phyloP scores from a whole-genome alignment of 1,140 invertebrate species.

The Monochamus saltuarius region DNA sequence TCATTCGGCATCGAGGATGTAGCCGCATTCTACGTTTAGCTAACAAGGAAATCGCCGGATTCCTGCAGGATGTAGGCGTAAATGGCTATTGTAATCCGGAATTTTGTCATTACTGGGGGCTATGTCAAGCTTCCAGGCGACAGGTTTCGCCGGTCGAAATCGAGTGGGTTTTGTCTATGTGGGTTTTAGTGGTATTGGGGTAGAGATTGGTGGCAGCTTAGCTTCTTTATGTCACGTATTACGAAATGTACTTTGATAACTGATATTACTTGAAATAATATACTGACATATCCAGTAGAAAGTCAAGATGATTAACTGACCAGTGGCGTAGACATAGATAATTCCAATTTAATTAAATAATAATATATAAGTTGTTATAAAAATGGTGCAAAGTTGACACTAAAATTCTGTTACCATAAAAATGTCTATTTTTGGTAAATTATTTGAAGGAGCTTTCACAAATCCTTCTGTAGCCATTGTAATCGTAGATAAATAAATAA shows the following conservation, averaged over 20 bases:
- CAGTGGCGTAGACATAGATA: no score
- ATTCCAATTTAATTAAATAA: no score
- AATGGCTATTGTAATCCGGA: constrained; percentile 29
- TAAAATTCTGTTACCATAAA: no score
- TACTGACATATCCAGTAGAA: no score
- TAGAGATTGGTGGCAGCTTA: neutral
- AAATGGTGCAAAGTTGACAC: no score
- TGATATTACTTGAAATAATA: no score
- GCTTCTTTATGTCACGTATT: neutral
- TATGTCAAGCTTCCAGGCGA: neutral
- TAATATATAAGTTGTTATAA: no score
- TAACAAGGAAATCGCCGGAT: constrained; percentile 29
- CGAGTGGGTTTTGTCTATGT: neutral
- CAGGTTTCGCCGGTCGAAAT: neutral
- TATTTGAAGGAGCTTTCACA: no score
- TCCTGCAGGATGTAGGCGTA: constrained; percentile 26
- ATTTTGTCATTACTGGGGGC: constrained; percentile 16
- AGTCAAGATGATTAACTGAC: no score
- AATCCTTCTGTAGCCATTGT: no score
- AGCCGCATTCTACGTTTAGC: constrained; percentile 1
- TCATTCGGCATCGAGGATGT: neutral
- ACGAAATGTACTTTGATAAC: neutral
- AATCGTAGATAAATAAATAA: no score
- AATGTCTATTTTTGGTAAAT: no score
- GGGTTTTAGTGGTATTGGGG: neutral